phyloP scores from a whole-genome alignment of 2,888 invertebrate species.

The Tetrapedia diversipes region DNA sequence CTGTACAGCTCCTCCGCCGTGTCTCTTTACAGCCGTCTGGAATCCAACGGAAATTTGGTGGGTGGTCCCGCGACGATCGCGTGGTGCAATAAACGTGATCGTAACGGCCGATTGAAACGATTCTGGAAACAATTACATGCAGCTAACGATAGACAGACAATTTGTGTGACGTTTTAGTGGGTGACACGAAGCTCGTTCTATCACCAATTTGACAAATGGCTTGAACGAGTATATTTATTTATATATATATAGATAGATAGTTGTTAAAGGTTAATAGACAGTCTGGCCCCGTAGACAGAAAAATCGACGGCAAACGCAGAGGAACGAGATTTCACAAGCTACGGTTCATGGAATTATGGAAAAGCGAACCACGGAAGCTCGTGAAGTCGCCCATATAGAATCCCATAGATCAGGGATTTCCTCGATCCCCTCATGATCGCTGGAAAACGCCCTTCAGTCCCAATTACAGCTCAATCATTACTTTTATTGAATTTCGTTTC shows the following conservation, averaged over 20 bases:
- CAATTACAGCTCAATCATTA: constrained; percentile 10
- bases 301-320: constrained; percentile 6
- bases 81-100: constrained; percentile 8
- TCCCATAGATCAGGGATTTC: constrained; percentile 58
- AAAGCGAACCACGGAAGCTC: constrained; percentile 51
- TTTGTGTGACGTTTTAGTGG: too few relatives aligned
- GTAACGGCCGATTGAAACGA: constrained; percentile 27
- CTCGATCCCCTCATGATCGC: constrained; percentile 57
- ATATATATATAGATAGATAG: too few relatives aligned
- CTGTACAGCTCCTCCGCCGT: not conserved
- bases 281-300: not conserved
- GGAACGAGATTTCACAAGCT: constrained; percentile 37
- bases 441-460: constrained; percentile 32
- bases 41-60: not conserved
- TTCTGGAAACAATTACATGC: not conserved
- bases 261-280: not conserved
- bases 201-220: not conserved
- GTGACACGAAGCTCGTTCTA: too few relatives aligned
- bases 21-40: too few relatives aligned
- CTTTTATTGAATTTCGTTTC: not conserved
- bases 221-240: too few relatives aligned
- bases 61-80: constrained; percentile 11
- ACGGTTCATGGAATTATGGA: constrained; percentile 24
- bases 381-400: constrained; percentile 40
- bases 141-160: not conserved